Base-by-base conservation (phyloP, 1,140 invertebrate genomes). In the Papilio xuthus region DNA sequence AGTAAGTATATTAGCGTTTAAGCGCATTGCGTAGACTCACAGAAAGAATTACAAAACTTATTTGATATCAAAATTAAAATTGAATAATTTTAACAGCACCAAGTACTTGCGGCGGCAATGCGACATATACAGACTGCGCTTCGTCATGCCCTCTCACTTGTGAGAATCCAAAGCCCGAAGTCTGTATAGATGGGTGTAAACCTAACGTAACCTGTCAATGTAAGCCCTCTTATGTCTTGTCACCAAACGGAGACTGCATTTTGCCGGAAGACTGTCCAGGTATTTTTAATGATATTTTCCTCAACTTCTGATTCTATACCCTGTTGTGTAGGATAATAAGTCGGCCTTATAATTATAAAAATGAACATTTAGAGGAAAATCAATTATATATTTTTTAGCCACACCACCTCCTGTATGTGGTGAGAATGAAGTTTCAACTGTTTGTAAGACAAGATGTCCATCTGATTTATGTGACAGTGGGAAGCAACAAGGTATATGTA, bases 211-310 rank as follows among this genome's bases (percentile, higher is more conserved):
- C 80, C 0, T 89, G 87, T 26, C 69, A 80, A 26, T 85, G 84
- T 67, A 81, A 84, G 18, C 73, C 67, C 4, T 79, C 74, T 12
- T 87, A 83, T 28, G 69, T 87, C 41, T 50, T 82, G 0, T 79
- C 81, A 56, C 41, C 20, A 47, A 74, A 86, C 71, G 84, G 81
- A 23, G 50, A 81, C 50, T 89, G 87, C 77, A 85, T 88, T 63
- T 32, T 74, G 10, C 78, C 56, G 10, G 0, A 60, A 60, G 56
- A 60, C 12, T 60, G 56, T 60, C 56, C 56, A 60, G 56, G 56
- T 60, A 60, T 60, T 12, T 60, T 13, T 13, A n/a, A n/a, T n/a
- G n/a, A 32, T 32, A 32, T 32, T 32, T 32, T 32, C 2, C 32
- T 32, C 32, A 32, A 6, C 32, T 3, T 6, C 6, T 32, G 32